Conservation (phyloP, 2,797 vertebrate genomes). For the Loriculus beryllinus region DNA sequence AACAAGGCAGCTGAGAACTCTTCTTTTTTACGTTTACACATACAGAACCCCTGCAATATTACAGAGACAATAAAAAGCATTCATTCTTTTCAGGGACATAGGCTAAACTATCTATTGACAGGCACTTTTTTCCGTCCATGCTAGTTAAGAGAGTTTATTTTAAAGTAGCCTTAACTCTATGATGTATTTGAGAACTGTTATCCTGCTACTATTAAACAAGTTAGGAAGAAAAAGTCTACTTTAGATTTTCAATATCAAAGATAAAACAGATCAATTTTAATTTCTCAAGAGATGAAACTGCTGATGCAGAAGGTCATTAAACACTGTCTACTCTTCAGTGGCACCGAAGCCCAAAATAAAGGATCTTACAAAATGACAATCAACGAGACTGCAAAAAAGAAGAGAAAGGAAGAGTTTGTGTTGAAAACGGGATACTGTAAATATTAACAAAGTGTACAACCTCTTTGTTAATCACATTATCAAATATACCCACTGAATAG, state of each 20-base stretch:
- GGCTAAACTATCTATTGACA: neutral
- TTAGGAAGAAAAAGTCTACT: neutral
- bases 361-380: neutral
- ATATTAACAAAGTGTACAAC: neutral
- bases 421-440: neutral
- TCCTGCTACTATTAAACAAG: neutral
- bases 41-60: neutral
- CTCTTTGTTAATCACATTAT: neutral
- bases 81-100: neutral
- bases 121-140: rapidly evolving
- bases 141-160: neutral
- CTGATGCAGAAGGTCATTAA: slow-evolving; percentile 13
- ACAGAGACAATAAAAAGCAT: neutral
- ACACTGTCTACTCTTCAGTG: neutral
- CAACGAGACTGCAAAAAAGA: neutral
- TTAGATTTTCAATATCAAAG: slow-evolving; percentile 15
- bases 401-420: neutral
- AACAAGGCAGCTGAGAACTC: neutral
- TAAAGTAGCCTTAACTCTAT: neutral
- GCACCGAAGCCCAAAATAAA: neutral
- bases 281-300: slow-evolving; percentile 31
- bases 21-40: neutral
- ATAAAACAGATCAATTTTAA: slow-evolving; percentile 16
- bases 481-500: neutral
- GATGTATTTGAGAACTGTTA: neutral